Evolutionary conservation across 1,140 invertebrate species (phyloP), one percentile per base, ranked within the genome.

Genomic region (Drosophila ananassae): DNA sequence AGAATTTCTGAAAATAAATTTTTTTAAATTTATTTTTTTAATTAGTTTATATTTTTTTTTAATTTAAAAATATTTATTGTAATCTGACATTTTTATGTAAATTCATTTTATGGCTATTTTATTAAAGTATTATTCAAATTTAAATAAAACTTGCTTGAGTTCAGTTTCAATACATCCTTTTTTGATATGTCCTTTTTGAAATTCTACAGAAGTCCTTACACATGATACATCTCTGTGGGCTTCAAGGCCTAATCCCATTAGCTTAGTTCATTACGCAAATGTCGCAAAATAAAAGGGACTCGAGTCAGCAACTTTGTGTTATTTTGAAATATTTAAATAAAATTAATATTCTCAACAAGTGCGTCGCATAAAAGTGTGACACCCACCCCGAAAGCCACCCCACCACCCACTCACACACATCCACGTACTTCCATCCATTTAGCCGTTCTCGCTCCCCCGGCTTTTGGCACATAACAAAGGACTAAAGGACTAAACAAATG

Each of bases 311-410:
- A 30, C 51, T 77, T 34, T 55, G 74, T 78, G 60, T 67, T 62
- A 64, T 75, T 80, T 80, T 66, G 64, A 79, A 59, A 68, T 75
- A 85, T 85, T 80, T 84, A 85, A 85, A 78, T 74, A 79, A 84
- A 84, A 83, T 84, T 84, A 84, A 84, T 83, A 84, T 84, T 84
- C 80, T 85, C 81, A 85, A 75, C 82, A 85, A 85, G 74, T 78
- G 69, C 69, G 57, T 44, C 60, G 69, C 63, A 85, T 85, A 85
- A 76, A 84, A 83, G 69, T 71, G 71, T 53, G 69, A 73, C 73
- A 73, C 79, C 62, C 68, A 55, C 62, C 41, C 34, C 24, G 47
- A 17, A 47, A 30, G 21, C 61, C 61, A 37, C 10, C 34, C 34
- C 34, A 37, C 34, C 34, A 37, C 34, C 34, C 34, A 37, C 34